Base-by-base conservation (phyloP, 2,797 vertebrate genomes). In the Lagocephalus sceleratus region DNA sequence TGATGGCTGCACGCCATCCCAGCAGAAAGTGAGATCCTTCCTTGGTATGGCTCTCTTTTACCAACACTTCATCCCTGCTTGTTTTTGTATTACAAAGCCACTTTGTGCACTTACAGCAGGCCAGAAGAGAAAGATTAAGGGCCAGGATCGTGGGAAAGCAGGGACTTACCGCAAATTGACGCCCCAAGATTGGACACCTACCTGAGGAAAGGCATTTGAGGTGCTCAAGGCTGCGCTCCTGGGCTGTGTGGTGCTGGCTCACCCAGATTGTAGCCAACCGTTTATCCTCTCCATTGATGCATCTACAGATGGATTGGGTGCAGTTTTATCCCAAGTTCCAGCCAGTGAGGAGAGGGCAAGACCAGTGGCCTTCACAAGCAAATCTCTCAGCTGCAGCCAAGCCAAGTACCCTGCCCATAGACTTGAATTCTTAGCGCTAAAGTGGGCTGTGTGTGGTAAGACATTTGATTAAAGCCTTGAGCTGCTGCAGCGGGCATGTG, bases 281-380 rank as follows among this genome's bases (percentile, higher is more conserved):
- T 55, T 63, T 6, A 43, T 57, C 12, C 52, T 68, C 9, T 59
- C 38, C 19, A 47, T 29, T 5, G 38, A 66, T 17, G 19, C 54
- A 3, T 73, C 45, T 0, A 7, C 60, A 5, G 57, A 75, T 23
- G 58, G 60, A 0, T 19, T 66, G 3, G 57, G 66, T 11, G 68
- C 59, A 22, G 45, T 72, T 2, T 3, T 75, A 1, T 66, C 63
- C 0, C 57, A 71, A n/a, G 45, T 73, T 0, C 47, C 46, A 10
- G 56, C 1, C 11, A 5, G 8, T 12, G 20, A 61, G 32, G n/a
- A 43, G 2, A 58, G 8, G 2, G 61, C 42, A 8, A 53, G 65
- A 12, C 65, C 35, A 1, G 42, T 66, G 1, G 46, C 38, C 12
- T 71, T 67, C 5, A 35, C 41, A 0, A 47, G 60, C 1, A 65